These are phyloP conservation scores for Larimichthys crocea DNA, from an alignment of 2,113 vertebrate genomes.

Conservation along the genomic window DNA sequence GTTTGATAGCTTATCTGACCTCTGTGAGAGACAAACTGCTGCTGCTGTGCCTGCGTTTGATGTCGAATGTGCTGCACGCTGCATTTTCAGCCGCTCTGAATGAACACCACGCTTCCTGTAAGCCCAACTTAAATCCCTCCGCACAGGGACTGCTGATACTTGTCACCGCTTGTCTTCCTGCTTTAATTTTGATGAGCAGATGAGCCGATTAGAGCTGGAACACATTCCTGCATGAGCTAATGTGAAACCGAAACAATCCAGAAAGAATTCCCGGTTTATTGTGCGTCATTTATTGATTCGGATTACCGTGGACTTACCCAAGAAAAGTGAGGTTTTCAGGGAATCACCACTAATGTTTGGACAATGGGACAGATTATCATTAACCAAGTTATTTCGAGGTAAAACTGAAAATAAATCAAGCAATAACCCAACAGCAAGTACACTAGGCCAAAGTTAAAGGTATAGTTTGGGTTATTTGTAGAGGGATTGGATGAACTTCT, in stretches of 20 bases:
- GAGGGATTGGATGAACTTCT: no score
- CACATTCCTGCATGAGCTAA: neutral
- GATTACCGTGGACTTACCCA: neutral
- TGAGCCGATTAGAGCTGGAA: neutral
- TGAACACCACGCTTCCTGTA: neutral
- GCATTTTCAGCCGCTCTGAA: slow-evolving; percentile 9
- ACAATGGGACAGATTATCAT: neutral
- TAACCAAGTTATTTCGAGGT: neutral
- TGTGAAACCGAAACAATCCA: neutral
- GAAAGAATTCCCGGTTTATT: neutral
- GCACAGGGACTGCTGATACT: neutral
- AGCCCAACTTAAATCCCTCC: no score
- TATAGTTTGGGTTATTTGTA: no score
- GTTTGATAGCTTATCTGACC: slow-evolving; percentile 44
- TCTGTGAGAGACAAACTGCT: slow-evolving; percentile 9
- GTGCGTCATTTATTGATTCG: neutral
- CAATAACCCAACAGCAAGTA: neutral
- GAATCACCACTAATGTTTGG: neutral
- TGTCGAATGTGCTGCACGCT: neutral
- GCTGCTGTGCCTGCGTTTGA: neutral
- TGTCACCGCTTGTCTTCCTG: neutral
- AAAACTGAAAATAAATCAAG: neutral
- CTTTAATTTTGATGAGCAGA: neutral
- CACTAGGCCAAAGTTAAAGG: neutral
- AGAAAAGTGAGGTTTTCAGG: neutral